phyloP scores from a whole-genome alignment of 2,113 vertebrate genomes.

The Silurus glanis region DNA sequence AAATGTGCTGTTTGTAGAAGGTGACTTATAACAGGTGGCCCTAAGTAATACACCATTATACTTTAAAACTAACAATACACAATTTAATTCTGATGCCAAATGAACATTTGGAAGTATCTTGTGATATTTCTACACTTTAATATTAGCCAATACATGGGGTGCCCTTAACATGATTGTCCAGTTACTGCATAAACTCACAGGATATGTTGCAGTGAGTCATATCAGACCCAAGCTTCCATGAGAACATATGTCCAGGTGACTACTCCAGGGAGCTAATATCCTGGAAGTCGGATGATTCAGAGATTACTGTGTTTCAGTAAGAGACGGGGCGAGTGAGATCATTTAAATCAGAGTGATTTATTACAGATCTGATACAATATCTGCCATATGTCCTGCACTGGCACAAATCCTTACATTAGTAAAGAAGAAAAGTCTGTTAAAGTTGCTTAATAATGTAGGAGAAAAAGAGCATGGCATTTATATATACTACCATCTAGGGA shows the following conservation, averaged over 20 bases:
- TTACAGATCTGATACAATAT: background rate
- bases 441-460: background rate
- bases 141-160: constrained; percentile 4
- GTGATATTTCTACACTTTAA: constrained; percentile 3
- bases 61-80: background rate
- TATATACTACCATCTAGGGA: background rate
- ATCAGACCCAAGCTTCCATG: constrained; percentile 18
- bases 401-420: background rate
- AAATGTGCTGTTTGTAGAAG: background rate
- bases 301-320: constrained; percentile 38
- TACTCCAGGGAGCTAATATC: constrained; percentile 48
- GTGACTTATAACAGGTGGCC: background rate
- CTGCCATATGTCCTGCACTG: background rate
- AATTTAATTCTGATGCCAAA: background rate
- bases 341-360: constrained; percentile 11
- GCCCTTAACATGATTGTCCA: constrained; percentile 8
- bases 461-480: background rate
- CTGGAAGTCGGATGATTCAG: constrained; percentile 64
- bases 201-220: background rate
- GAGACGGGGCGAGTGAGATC: constrained; percentile 63
- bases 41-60: background rate
- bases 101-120: background rate
- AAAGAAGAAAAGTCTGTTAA: background rate
- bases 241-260: constrained; percentile 26
- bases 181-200: background rate